phyloP scores from a whole-genome alignment of 92 coral and sea anemone genomes.

The Umimayanthus kanabou region DNA sequence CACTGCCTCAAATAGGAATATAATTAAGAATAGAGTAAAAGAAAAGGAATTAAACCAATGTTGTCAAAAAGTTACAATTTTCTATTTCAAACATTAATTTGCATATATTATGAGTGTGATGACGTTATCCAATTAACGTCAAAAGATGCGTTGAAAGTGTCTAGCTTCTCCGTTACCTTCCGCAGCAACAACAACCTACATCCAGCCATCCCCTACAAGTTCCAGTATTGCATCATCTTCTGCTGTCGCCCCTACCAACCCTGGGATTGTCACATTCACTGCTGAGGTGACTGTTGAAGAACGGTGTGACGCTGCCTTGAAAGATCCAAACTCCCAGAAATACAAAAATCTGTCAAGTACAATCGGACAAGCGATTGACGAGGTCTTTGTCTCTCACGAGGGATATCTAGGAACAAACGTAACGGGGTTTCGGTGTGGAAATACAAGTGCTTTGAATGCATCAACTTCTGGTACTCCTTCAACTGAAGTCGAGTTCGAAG shows the following conservation, averaged over 20 bases:
- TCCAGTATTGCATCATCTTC: background rate
- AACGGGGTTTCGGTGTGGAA: background rate
- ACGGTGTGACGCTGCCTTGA: background rate
- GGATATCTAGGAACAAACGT: background rate
- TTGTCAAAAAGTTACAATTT: no score
- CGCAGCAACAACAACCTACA: background rate
- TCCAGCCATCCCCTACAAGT: background rate
- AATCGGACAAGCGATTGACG: background rate
- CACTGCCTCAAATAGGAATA: no score
- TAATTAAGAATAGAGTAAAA: no score
- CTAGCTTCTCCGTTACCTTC: background rate
- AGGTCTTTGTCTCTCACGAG: background rate
- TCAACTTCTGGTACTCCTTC: background rate
- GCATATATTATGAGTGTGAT: no score
- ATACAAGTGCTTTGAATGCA: background rate
- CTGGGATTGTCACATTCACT: background rate
- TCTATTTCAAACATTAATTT: no score
- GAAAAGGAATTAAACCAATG: no score
- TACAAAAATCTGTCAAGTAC: background rate
- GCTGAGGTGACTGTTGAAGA: background rate
- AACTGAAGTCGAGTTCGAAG: background rate
- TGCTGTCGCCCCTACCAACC: background rate
- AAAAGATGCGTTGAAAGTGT: no score
- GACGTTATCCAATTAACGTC: no score
- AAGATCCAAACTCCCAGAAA: background rate